These are phyloP conservation scores for Drosophila rubida DNA, from an alignment of 2,888 invertebrate genomes.

Conservation along the genomic window DNA sequence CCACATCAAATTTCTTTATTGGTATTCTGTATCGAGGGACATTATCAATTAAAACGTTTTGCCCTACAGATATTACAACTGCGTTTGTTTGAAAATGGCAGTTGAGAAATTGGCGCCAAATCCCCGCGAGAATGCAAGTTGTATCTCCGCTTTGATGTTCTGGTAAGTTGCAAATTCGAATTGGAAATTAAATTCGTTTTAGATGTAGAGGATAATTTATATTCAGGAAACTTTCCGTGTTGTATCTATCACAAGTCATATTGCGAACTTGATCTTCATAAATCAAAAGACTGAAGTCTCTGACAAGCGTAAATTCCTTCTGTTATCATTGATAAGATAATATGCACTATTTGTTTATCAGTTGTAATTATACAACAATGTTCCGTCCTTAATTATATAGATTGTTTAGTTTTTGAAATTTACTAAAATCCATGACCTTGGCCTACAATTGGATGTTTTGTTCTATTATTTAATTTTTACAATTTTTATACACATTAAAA, in stretches of 20 bases:
- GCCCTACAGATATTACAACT: slow-evolving; percentile 3
- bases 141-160: slow-evolving; percentile 88
- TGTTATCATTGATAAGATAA: slow-evolving; percentile 56
- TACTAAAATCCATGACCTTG: neutral
- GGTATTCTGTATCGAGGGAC: neutral
- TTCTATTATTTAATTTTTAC: neutral
- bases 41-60: neutral
- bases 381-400: slow-evolving; percentile 3
- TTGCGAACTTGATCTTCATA: slow-evolving; percentile 24
- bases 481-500: neutral
- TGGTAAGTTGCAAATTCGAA: slow-evolving; percentile 82
- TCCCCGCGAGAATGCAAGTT: slow-evolving; percentile 87
- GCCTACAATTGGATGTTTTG: neutral
- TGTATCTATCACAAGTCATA: slow-evolving; percentile 5
- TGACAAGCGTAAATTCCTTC: slow-evolving; percentile 1
- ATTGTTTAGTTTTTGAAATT: neutral
- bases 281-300: slow-evolving; percentile 1
- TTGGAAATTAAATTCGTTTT: neutral
- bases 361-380: slow-evolving; percentile 29
- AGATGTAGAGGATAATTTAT: neutral
- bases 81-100: slow-evolving; percentile 63
- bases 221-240: slow-evolving; percentile 8
- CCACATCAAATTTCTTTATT: neutral
- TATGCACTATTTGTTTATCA: slow-evolving; percentile 28
- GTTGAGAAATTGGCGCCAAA: slow-evolving; percentile 85